Percentiles rank a stretch among this genome's conserved stretches.
Evolutionary conservation across 2,797 vertebrate genomes (phyloP).

Genomic region (Danio aesculapii): DNA sequence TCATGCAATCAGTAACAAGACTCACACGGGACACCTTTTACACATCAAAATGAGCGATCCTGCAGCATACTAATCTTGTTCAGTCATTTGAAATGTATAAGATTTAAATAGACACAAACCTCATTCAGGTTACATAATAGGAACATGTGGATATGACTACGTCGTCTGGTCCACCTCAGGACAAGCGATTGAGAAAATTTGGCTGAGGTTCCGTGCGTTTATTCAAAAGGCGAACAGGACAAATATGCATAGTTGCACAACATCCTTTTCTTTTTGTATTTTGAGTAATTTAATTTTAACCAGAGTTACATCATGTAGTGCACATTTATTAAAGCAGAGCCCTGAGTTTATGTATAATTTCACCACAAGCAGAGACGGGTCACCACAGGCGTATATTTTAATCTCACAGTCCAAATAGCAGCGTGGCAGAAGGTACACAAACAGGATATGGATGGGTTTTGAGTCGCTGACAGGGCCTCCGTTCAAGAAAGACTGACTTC

Average conservation of each 20-base stretch:
- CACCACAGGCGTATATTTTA: constrained; percentile 45
- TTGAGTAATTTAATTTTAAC: constrained; percentile 57
- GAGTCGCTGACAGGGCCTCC: constrained; percentile 51
- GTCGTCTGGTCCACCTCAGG: constrained; percentile 32
- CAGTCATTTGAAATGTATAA: not conserved
- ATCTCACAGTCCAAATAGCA: constrained; percentile 33
- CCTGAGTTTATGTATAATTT: constrained; percentile 40
- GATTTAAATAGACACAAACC: constrained; percentile 17
- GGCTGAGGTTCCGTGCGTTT: constrained; percentile 51
- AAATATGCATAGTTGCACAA: constrained; percentile 58
- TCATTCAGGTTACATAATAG: constrained; percentile 54
- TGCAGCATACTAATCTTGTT: not conserved
- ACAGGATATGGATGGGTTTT: constrained; percentile 51
- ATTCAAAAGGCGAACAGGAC: constrained; percentile 53
- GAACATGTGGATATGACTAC: constrained; percentile 52
- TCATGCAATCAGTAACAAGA: constrained; percentile 7
- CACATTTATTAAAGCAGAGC: constrained; percentile 44
- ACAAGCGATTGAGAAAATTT: constrained; percentile 51
- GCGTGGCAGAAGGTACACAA: constrained; percentile 47
- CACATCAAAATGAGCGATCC: not conserved
- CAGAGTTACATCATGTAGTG: constrained; percentile 55
- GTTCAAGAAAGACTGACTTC: constrained; percentile 54
- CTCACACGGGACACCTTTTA: constrained; percentile 10
- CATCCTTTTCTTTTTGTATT: constrained; percentile 15
- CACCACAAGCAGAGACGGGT: constrained; percentile 36